Percentiles rank a stretch among this genome's conserved stretches.
phyloP scores from a whole-genome alignment of 2,888 invertebrate genomes.

The Gisinianus flammeolus region DNA sequence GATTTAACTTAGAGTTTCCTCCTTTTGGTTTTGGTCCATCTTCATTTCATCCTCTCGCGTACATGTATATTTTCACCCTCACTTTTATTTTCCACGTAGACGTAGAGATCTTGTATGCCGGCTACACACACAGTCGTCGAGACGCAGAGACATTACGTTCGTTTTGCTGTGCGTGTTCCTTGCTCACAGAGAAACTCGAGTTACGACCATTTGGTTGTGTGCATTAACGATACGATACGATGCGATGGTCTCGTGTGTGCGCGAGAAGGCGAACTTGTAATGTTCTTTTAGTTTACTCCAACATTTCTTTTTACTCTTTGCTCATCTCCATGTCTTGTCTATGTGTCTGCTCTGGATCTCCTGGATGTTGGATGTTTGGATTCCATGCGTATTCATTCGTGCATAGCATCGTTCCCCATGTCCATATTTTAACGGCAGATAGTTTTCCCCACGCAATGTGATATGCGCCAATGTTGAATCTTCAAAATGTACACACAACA shows the following conservation, averaged over 20 bases:
- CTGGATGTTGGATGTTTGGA: too few relatives aligned
- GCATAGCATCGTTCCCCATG: background rate
- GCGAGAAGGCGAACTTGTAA: background rate
- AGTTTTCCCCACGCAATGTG: slow-evolving; percentile 12
- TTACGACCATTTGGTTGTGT: background rate
- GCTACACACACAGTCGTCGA: too few relatives aligned
- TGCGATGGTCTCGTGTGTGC: background rate
- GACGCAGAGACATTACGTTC: background rate
- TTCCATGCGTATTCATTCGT: slow-evolving; percentile 8
- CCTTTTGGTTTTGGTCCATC: background rate
- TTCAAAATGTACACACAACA: background rate
- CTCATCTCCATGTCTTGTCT: background rate
- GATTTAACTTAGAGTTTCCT: background rate
- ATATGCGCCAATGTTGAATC: background rate
- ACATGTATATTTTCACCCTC: too few relatives aligned
- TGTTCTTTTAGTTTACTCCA: background rate
- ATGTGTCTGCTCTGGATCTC: background rate
- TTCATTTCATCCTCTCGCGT: background rate
- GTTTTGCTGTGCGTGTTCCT: background rate
- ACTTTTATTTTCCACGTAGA: background rate
- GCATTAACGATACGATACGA: background rate
- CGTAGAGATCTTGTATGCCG: too few relatives aligned
- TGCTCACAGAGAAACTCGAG: too few relatives aligned
- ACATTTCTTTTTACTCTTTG: background rate
- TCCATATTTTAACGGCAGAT: background rate